Evolutionary conservation across 1,140 invertebrate species (phyloP), one percentile per base, ranked within the genome.

Genomic region (Drosophila asahinai): DNA sequence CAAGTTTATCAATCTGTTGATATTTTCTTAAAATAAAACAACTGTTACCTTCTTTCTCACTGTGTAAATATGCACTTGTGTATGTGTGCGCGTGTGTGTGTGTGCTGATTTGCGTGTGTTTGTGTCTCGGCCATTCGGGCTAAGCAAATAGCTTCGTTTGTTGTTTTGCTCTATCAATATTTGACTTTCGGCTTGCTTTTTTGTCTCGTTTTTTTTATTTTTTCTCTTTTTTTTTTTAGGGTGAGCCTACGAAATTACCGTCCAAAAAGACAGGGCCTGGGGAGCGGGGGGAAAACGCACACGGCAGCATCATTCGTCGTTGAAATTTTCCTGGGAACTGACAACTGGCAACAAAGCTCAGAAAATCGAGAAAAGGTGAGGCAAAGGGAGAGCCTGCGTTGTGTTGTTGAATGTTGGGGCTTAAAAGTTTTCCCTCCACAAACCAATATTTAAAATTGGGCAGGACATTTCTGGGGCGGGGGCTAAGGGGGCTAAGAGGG

Each of bases 91-190:
- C 8, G 51, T 14, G 30, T 36, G 36, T 14, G 52, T 15, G 52
- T 19, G 30, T 19, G 52, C 33, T 22, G 19, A 38, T 38, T 55
- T 58, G 17, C 59, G 36, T 65, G 60, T 72, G 54, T 65, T 55
- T 79, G 66, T 70, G 73, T 38, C 49, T 68, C 38, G 83, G 68
- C 64, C 77, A 77, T 80, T 73, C 59, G 73, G 81, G 77, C 84
- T 87, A 87, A 87, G 84, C 84, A 87, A 87, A 87, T 89, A 89
- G 81, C 84, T 89, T 89, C 84, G 84, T 87, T 87, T 87, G 84
- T 87, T 87, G 81, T 87, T 87, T 89, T 89, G 77, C 78, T 87
- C 81, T 87, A 87, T 87, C 84, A 87, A 87, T 87, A 87, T 87
- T 87, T 87, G 84, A 87, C 84, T 87, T 87, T 87, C 86, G 81